Evolutionary conservation across 2,113 vertebrate species (phyloP).

Genomic region (Scolopax mira): DNA sequence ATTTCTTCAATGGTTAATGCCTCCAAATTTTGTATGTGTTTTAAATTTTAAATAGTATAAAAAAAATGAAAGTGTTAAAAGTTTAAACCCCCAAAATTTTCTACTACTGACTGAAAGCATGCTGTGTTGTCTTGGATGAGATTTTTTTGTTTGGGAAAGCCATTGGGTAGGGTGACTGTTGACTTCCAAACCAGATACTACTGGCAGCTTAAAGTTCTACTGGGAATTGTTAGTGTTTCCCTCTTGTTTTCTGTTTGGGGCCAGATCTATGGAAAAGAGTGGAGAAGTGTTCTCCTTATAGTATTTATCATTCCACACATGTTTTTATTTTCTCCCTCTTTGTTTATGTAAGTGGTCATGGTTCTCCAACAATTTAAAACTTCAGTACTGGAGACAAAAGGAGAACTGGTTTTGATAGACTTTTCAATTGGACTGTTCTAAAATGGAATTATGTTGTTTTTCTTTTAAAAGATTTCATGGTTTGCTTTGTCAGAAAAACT

Average conservation of each 20-base stretch:
- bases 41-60: neutral
- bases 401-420: neutral
- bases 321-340: neutral
- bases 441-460: neutral
- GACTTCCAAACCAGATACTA: neutral
- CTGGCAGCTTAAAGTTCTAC: neutral
- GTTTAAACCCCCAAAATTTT: neutral
- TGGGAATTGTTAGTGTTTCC: neutral
- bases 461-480: neutral
- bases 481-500: neutral
- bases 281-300: neutral
- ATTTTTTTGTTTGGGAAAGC: neutral
- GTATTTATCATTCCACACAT: neutral
- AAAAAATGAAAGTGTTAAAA: neutral
- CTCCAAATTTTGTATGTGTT: neutral
- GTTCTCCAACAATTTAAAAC: neutral
- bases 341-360: neutral
- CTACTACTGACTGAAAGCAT: neutral
- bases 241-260: neutral
- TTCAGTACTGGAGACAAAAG: neutral
- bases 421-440: neutral
- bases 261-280: neutral
- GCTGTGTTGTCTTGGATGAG: neutral
- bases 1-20: neutral
- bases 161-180: neutral